Conservation (phyloP, 2,113 vertebrate species). For the Rhynchomys soricoides region DNA sequence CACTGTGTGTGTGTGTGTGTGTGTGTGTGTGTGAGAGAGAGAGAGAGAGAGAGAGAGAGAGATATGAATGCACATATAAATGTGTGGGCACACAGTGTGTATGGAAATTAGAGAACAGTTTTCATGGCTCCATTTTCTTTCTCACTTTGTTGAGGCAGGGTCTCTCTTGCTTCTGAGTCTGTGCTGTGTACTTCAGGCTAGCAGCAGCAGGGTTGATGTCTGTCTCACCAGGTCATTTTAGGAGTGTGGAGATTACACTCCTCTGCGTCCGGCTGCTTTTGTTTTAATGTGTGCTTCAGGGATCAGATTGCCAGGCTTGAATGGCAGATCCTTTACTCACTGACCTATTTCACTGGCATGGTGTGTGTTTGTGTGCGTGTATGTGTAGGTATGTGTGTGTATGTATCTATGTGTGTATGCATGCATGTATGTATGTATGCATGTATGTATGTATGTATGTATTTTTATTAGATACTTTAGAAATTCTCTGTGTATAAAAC, state of each 20-base stretch:
- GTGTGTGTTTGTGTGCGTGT: neutral
- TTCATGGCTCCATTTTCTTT: neutral
- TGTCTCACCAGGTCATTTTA: neutral
- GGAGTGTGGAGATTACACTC: neutral
- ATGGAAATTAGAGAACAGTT: neutral
- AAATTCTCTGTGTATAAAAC: neutral
- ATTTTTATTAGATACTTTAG: neutral
- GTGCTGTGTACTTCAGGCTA: neutral
- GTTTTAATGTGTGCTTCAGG: neutral
- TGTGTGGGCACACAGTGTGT: neutral
- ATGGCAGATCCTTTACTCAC: neutral
- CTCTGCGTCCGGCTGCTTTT: neutral
- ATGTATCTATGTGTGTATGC: too few relatives aligned
- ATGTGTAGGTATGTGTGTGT: neutral
- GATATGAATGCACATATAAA: neutral
- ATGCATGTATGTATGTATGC: too few relatives aligned
- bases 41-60: too few relatives aligned
- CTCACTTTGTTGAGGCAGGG: neutral
- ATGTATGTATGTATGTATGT: neutral
- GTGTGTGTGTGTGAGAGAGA: neutral
- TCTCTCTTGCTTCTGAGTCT: neutral
- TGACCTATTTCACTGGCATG: neutral
- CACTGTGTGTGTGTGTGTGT: neutral
- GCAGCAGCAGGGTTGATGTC: neutral
- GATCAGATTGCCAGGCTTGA: neutral